Percentiles rank a stretch among this genome's conserved stretches.
Evolutionary conservation across 2,888 invertebrate species (phyloP).

Genomic region (Tachina fera): DNA sequence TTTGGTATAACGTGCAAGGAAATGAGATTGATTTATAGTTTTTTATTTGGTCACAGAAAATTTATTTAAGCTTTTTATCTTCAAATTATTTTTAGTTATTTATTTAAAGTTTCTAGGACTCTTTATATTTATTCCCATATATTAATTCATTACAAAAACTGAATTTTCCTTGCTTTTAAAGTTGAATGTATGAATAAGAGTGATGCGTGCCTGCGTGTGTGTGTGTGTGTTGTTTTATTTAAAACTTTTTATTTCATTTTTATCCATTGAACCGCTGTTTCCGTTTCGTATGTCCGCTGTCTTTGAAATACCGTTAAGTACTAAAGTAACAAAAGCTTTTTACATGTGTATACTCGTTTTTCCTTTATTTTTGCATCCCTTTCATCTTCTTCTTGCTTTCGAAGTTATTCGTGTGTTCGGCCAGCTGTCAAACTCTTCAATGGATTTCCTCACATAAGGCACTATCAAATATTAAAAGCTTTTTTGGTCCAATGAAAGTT

Average conservation of each 20-base stretch:
- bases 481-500: constrained; percentile 53
- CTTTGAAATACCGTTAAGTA: constrained; percentile 79
- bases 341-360: constrained; percentile 61
- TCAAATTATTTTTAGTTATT: neutral
- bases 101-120: constrained; percentile 11
- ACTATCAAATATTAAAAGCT: constrained; percentile 10
- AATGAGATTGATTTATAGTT: constrained; percentile 39
- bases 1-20: constrained; percentile 32
- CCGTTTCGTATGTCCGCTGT: constrained; percentile 73
- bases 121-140: neutral
- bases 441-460: neutral
- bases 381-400: constrained; percentile 21
- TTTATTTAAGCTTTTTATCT: neutral
- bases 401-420: constrained; percentile 27
- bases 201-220: constrained; percentile 6
- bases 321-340: constrained; percentile 72
- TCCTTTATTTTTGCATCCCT: neutral
- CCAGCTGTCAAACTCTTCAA: constrained; percentile 57
- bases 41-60: neutral
- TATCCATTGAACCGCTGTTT: constrained; percentile 66
- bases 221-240: constrained; percentile 20
- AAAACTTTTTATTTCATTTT: constrained; percentile 60
- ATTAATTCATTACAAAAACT: constrained; percentile 6
- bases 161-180: constrained; percentile 7
- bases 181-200: constrained; percentile 17